Evolutionary conservation across 1,140 invertebrate genomes (phyloP).

Genomic region (Drosophila rufa): DNA sequence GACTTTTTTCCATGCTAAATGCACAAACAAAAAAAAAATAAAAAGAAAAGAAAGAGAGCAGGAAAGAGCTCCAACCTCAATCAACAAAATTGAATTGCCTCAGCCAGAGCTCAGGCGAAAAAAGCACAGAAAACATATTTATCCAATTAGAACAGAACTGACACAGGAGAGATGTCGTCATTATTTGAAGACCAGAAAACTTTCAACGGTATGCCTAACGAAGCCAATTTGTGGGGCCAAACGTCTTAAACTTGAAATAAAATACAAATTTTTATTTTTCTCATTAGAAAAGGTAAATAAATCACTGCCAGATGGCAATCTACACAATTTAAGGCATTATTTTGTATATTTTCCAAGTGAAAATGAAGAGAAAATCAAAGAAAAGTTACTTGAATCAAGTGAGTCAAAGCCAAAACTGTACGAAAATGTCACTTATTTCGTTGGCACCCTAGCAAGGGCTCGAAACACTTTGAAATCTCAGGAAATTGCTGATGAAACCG

Average conservation of each 20-base stretch:
- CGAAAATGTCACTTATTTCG: not conserved
- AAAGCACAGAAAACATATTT: slow-evolving; percentile 34
- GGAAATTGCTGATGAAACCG: not conserved
- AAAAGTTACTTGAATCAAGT: not conserved
- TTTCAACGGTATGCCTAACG: not conserved
- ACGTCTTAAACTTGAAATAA: not conserved
- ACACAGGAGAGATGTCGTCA: not conserved
- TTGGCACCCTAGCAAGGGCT: not conserved
- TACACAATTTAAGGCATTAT: not conserved
- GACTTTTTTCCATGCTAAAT: slow-evolving; percentile 18
- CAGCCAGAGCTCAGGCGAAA: slow-evolving; percentile 5
- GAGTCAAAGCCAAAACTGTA: not conserved
- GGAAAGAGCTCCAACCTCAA: slow-evolving; percentile 23
- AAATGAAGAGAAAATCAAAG: not conserved
- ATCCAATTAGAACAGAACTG: slow-evolving; percentile 27
- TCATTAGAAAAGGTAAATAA: not conserved
- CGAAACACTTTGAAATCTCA: not conserved
- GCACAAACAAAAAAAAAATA: not conserved
- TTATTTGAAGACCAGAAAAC: not conserved
- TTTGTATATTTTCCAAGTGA: not conserved
- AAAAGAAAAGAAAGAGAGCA: not conserved
- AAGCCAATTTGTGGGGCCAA: not conserved
- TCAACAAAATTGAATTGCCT: slow-evolving; percentile 40
- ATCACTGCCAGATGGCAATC: not conserved
- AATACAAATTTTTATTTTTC: not conserved